Evolutionary conservation across 2,797 vertebrate species (phyloP).

Genomic region (Miichthys miiuy): DNA sequence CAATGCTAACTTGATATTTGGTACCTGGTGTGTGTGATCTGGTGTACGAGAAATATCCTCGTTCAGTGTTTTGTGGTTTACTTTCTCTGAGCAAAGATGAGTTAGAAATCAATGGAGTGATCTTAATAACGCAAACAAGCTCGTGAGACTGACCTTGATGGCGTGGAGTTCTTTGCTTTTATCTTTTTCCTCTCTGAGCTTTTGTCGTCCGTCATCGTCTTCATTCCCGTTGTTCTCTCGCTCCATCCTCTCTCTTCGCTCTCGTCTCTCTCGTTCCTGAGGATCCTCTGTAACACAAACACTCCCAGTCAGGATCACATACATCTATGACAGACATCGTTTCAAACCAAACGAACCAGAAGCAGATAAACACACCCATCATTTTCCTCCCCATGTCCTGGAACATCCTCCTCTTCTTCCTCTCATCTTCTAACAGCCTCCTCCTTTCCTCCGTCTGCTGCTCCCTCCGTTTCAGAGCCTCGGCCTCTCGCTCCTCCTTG

Average conservation of each 20-base stretch:
- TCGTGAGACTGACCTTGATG: constrained; percentile 88
- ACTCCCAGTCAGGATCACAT: neutral
- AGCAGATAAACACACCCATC: constrained; percentile 86
- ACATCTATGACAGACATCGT: neutral
- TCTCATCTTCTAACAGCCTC: constrained; percentile 91
- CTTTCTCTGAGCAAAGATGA: too few species aligned
- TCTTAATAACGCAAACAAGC: too few species aligned
- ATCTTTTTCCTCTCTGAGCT: constrained; percentile 97
- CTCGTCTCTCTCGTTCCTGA: constrained; percentile 94
- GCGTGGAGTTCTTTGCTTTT: constrained; percentile 97
- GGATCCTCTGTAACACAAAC: constrained; percentile 90
- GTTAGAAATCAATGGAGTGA: too few species aligned
- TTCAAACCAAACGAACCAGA: neutral
- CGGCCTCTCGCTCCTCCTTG: constrained; percentile 93
- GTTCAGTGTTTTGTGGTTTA: too few species aligned
- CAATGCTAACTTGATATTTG: too few species aligned
- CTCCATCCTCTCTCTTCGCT: constrained; percentile 95
- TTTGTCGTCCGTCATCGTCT: constrained; percentile 94
- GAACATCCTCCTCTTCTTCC: constrained; percentile 95
- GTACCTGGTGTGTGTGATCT: too few species aligned
- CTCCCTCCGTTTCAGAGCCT: constrained; percentile 92
- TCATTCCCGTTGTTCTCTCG: constrained; percentile 96
- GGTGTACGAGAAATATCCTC: too few species aligned
- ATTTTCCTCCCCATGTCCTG: constrained; percentile 98
- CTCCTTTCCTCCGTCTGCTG: constrained; percentile 91